These are phyloP conservation scores for Epizoanthus fatuus DNA, from an alignment of 92 coral and sea anemone genomes.

Conservation along the genomic window DNA sequence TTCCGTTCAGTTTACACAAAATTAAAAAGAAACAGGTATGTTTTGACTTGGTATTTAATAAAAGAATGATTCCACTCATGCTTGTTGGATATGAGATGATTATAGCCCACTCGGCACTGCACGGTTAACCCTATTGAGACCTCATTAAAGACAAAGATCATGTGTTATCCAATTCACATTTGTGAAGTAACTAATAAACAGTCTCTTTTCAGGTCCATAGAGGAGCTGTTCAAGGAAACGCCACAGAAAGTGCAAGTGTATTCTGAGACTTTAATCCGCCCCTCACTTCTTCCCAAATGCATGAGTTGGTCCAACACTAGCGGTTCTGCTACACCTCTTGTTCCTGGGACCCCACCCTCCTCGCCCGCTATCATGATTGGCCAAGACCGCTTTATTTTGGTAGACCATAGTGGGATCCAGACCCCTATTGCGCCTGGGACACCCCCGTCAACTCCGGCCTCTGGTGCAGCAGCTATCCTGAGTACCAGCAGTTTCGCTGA, in stretches of 20 bases:
- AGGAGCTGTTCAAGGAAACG: conserved; percentile 69
- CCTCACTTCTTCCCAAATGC: conserved; percentile 81
- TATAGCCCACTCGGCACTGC: too few relatives aligned
- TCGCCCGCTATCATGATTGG: conserved; percentile 62
- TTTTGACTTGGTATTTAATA: too few relatives aligned
- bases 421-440: conserved; percentile 18
- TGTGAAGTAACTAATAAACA: too few relatives aligned
- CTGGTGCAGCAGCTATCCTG: conserved; percentile 21
- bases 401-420: conserved; percentile 56
- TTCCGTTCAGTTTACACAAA: too few relatives aligned
- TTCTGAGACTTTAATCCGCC: conserved; percentile 64
- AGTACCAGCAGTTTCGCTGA: conserved; percentile 78
- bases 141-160: too few relatives aligned
- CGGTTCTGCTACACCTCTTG: conserved; percentile 67
- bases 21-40: too few relatives aligned
- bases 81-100: too few relatives aligned
- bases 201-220: conserved; percentile 53
- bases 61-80: too few relatives aligned
- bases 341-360: conserved; percentile 88
- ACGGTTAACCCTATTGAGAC: too few relatives aligned
- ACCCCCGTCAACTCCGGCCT: conserved; percentile 31
- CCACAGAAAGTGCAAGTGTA: conserved; percentile 74
- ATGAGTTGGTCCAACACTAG: conserved; percentile 50
- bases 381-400: conserved; percentile 41
- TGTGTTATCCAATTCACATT: too few relatives aligned